phyloP scores from a whole-genome alignment of 2,113 vertebrate species.

The Seriola rivoliana region DNA sequence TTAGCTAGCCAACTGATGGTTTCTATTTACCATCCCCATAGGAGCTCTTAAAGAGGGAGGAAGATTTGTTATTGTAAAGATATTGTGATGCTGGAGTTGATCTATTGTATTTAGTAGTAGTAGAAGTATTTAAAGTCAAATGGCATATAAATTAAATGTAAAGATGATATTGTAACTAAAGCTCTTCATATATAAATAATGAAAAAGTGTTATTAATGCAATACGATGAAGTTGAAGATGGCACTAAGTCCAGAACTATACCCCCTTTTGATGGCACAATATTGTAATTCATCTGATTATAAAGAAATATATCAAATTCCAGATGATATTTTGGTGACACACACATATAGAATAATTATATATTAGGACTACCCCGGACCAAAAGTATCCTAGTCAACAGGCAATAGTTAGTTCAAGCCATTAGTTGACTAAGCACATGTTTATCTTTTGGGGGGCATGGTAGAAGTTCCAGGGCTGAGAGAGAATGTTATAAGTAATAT shows the following conservation, averaged over 20 bases:
- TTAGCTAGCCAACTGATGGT: constrained; percentile 76
- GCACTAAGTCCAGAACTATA: neutral
- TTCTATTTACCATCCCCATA: constrained; percentile 75
- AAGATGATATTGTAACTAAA: neutral
- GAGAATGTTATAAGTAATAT: no score
- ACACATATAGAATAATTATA: neutral
- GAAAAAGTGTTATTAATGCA: neutral
- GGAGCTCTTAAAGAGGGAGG: constrained; percentile 50
- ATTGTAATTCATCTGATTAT: neutral
- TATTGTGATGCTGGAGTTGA: constrained; percentile 38
- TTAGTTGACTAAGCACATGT: no score
- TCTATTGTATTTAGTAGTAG: constrained; percentile 24
- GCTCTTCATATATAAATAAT: neutral
- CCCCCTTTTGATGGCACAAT: neutral
- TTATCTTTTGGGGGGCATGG: no score
- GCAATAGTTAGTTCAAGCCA: no score
- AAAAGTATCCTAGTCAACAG: no score
- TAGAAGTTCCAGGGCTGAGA: no score
- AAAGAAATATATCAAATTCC: neutral
- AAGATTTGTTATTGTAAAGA: constrained; percentile 34
- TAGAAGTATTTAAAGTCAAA: neutral
- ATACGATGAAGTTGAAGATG: neutral
- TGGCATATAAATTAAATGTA: neutral
- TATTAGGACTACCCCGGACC: no score
- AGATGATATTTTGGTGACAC: neutral